Conservation (phyloP, 2,797 vertebrate genomes). For the Spheniscus humboldti region DNA sequence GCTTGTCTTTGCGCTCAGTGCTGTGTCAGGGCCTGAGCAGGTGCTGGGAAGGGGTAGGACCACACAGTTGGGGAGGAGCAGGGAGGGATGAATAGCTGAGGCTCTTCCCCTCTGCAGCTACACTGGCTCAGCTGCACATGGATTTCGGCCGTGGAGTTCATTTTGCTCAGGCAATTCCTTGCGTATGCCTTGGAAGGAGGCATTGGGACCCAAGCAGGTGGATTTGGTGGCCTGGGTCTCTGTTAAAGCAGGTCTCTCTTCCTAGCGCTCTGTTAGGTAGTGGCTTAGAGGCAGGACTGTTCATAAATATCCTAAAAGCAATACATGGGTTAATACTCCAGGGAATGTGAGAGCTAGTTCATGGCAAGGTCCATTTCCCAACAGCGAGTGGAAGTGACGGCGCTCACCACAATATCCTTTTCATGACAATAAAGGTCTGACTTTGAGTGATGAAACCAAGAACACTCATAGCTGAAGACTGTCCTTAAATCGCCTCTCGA, state of each 20-base stretch:
- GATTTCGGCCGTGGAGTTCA: background rate
- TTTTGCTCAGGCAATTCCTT: background rate
- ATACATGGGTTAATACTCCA: background rate
- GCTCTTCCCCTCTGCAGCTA: background rate
- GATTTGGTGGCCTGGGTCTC: background rate
- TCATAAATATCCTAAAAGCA: background rate
- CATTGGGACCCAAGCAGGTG: background rate
- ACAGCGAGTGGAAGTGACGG: background rate
- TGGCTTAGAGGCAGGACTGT: background rate
- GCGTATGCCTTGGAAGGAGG: background rate
- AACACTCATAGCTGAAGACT: background rate
- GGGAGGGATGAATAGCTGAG: background rate
- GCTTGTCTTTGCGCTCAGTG: background rate
- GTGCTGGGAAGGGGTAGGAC: background rate
- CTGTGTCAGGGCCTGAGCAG: background rate
- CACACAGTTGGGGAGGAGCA: background rate
- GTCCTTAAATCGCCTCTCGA: background rate
- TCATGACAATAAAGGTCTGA: background rate
- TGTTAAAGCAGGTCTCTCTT: background rate
- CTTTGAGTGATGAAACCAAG: background rate
- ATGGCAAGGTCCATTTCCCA: background rate
- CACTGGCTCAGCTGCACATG: background rate
- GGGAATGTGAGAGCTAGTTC: background rate
- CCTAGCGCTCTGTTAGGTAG: fast-evolving
- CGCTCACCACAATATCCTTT: background rate